Percentiles rank a stretch among this genome's conserved stretches.
These are phyloP conservation scores for Drosophila subobscura DNA, from an alignment of 1,140 invertebrate genomes.

Conservation along the genomic window DNA sequence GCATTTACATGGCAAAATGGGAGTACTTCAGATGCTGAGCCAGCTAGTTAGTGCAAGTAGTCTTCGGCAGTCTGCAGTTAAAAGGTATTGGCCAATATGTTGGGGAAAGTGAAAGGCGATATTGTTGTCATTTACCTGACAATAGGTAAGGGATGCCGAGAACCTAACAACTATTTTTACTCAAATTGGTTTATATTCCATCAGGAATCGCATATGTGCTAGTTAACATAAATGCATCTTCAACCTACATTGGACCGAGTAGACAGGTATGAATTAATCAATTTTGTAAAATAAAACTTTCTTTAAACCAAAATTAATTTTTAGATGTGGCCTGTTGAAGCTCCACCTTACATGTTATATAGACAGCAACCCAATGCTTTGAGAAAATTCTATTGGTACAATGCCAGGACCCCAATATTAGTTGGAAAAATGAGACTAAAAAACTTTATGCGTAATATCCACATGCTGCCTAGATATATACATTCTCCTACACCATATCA, in stretches of 20 bases:
- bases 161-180: too few relatives aligned
- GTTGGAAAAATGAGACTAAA: constrained; percentile 42
- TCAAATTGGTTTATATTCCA: neutral
- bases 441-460: constrained; percentile 38
- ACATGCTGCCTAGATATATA: constrained; percentile 42
- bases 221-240: constrained; percentile 38
- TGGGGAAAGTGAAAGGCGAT: constrained; percentile 38
- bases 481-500: constrained; percentile 17
- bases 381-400: constrained; percentile 54
- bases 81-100: constrained; percentile 37
- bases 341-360: constrained; percentile 38
- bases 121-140: constrained; percentile 43
- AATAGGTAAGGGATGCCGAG: constrained; percentile 22
- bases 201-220: constrained; percentile 36
- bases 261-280: constrained; percentile 20
- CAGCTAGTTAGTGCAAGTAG: constrained; percentile 25
- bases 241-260: constrained; percentile 39
- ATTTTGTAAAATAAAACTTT: too few relatives aligned
- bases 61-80: constrained; percentile 34
- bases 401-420: constrained; percentile 31
- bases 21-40: constrained; percentile 25
- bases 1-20: neutral
- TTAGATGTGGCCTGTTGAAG: constrained; percentile 46
- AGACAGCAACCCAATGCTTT: constrained; percentile 43
- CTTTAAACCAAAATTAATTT: constrained; percentile 3